phyloP scores from a whole-genome alignment of 1,140 invertebrate genomes.

The Coenobita brevimanus region DNA sequence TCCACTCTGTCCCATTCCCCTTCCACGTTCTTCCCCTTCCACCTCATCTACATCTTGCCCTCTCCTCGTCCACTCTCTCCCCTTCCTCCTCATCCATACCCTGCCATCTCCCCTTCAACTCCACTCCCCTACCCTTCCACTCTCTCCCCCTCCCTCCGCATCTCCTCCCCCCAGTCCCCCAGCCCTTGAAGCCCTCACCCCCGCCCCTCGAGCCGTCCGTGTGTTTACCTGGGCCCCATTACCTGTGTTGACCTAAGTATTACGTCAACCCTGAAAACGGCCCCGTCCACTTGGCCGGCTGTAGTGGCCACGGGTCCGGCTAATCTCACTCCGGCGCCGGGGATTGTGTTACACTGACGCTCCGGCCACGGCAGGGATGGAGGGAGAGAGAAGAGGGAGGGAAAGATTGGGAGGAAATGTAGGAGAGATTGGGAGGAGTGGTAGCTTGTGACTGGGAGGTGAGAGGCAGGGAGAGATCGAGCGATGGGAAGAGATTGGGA shows the following conservation, averaged over 20 bases:
- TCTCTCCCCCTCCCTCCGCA: not conserved
- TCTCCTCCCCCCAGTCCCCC: not conserved
- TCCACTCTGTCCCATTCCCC: not conserved
- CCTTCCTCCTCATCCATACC: not conserved
- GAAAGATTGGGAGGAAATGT: not conserved
- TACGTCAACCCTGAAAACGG: conserved; percentile 60
- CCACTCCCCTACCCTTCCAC: not conserved
- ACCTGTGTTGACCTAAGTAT: conserved; percentile 64
- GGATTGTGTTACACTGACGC: conserved; percentile 58
- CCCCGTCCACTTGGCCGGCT: conserved; percentile 44
- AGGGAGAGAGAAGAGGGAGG: not conserved
- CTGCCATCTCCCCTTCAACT: not conserved
- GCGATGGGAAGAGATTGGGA: too few relatives aligned
- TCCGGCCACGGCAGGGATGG: too few relatives aligned
- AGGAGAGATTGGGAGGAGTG: not conserved
- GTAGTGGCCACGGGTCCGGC: conserved; percentile 59
- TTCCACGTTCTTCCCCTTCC: not conserved
- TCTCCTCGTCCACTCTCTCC: not conserved
- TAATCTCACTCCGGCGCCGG: conserved; percentile 44
- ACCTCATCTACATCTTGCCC: not conserved
- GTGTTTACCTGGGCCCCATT: conserved; percentile 57
- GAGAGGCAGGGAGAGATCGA: too few relatives aligned
- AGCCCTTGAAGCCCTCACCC: not conserved
- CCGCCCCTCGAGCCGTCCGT: conserved; percentile 41
- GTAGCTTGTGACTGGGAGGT: too few relatives aligned